phyloP scores from a whole-genome alignment of 2,888 invertebrate genomes.

The Chydorus sphaericus region DNA sequence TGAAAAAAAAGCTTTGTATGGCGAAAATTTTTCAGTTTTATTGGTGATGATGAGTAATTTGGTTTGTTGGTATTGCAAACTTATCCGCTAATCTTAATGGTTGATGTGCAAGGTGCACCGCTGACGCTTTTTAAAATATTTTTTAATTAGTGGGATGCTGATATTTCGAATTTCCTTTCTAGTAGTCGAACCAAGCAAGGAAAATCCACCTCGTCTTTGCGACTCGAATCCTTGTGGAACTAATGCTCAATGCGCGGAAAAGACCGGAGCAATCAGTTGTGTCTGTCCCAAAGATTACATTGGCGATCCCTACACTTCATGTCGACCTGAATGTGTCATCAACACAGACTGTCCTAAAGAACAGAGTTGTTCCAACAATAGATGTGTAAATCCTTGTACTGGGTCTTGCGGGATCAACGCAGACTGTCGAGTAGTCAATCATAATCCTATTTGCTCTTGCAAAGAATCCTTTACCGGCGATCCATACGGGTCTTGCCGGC shows the following conservation, averaged over 20 bases:
- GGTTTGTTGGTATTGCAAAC: too few species aligned
- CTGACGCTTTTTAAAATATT: neutral
- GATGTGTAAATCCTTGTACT: slow-evolving; percentile 42
- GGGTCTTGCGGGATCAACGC: slow-evolving; percentile 41
- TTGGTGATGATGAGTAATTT: too few species aligned
- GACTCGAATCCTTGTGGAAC: slow-evolving; percentile 68
- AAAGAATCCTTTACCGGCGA: slow-evolving; percentile 55
- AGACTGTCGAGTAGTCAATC: slow-evolving; percentile 55
- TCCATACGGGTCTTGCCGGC: slow-evolving; percentile 42
- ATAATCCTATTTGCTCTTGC: slow-evolving; percentile 54
- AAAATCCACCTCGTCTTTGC: slow-evolving; percentile 34
- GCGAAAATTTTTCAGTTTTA: too few species aligned
- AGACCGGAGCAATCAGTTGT: slow-evolving; percentile 54
- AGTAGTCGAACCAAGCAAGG: slow-evolving; percentile 4
- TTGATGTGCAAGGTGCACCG: too few species aligned
- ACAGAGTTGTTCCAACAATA: slow-evolving; percentile 51
- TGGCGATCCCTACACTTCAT: slow-evolving; percentile 49
- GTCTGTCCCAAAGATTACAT: slow-evolving; percentile 61
- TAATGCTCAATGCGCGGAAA: slow-evolving; percentile 60
- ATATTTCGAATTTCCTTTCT: too few species aligned
- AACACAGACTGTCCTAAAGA: slow-evolving; percentile 53
- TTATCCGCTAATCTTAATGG: too few species aligned
- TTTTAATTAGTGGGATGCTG: too few species aligned
- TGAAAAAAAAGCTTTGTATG: too few species aligned
- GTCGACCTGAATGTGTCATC: slow-evolving; percentile 59